Base-by-base conservation (phyloP, 2,113 vertebrate genomes). In the Puntigrus tetrazona region DNA sequence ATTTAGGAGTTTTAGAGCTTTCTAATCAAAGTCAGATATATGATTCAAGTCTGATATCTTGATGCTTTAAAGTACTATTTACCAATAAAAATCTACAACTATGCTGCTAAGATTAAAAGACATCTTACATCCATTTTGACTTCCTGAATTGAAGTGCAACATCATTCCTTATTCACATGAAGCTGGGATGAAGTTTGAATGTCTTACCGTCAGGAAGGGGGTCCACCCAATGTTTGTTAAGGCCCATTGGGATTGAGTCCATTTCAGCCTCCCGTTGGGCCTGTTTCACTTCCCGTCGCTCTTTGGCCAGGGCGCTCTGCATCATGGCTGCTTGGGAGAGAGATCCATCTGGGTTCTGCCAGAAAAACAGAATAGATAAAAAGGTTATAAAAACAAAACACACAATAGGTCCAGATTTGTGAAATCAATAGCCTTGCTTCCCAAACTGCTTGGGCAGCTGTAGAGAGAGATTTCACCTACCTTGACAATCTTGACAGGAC, bases 201-300 rank as follows among this genome's bases (percentile, higher is more conserved):
- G 45, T 74, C 78, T 82, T 91, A 99, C 98, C 96, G 45, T 99
- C 98, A 88, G 98, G 98, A 82, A 99, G 94, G 29, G 98, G 98
- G 92, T 99, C 98, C 45, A 99, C 97, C 98, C 98, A 99, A 92
- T 99, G 98, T 59, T 98, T 99, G 90, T 99, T 98, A 87, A 99
- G 96, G 13, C 97, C 97, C 97, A 98, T 99, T 65, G 98, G 98
- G 86, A 99, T 99, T 38, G 98, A 99, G 91, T 99, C 98, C 98
- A 99, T 99, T 92, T 99, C 98, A 0, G 98, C 98, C 90, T 99
- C 98, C 1, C 98, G 95, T 3, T 97, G 97, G 0, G 98, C 98
- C 91, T 99, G 98, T 88, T 99, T 99, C 83, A 99, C 92, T 83
- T 99, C 98, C 38, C 97, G 85, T 20, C 98, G 92, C 89, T 99